Evolutionary conservation across 2,888 invertebrate species (phyloP), one percentile per base, ranked within the genome.

Genomic region (Rhingia campestris): DNA sequence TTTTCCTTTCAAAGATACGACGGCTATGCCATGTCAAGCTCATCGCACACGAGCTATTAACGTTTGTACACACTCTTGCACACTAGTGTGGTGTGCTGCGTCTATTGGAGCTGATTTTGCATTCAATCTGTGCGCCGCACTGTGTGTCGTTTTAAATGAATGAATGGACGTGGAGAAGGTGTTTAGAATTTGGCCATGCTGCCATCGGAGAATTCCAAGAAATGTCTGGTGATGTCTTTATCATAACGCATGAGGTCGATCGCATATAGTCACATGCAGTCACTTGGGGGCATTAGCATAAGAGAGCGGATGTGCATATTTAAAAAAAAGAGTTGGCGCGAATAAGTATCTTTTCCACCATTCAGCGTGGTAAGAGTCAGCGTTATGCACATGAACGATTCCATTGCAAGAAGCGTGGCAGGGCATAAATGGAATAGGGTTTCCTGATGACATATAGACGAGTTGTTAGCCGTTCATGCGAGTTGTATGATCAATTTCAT

Each of bases 171-270:
- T 22, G 47, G 33, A 39, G 77, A 73, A 77, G 82, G 82, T 79
- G 82, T 79, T 82, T 82, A 82, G 82, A 82, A 82, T 82, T 82
- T 82, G 82, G 79, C 82, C 77, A 82, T 70, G 67, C 56, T 77
- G 70, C 77, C 79, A 79, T 82, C 61, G 61, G 63, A 82, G 79
- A 82, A 82, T 73, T 82, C 82, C 82, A 79, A 82, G 82, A 82
- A 82, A 79, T 73, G 72, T 72, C 61, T 35, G 45, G 22, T 82
- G 82, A 82, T 82, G 79, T 79, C 82, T 82, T 73, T 72, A 81
- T 81, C 81, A 81, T 81, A 81, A 81, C 81, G 61, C 81, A 82
- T 79, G 67, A 73, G 82, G 67, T 82, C 79, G 82, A 56, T 61
- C 64, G 73, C 73, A 63, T 41, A 49, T 9, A 39, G 51, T 22